Conservation (phyloP, 2,797 vertebrate species). For the Arrhamphus sclerolepis region DNA sequence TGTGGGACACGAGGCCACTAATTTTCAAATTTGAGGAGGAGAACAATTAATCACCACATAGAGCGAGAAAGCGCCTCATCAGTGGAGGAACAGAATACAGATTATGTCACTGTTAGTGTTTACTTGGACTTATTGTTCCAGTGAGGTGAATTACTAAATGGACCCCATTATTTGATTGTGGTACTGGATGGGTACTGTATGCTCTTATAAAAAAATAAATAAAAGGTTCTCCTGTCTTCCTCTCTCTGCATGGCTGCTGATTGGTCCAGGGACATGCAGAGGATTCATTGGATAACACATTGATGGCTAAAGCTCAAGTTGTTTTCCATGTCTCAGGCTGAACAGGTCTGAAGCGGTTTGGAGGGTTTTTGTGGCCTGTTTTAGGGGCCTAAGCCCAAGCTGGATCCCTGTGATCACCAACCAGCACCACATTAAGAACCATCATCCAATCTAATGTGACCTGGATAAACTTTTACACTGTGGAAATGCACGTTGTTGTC, state of each 20-base stretch:
- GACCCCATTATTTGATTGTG: slow-evolving; percentile 33
- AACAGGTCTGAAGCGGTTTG: no score
- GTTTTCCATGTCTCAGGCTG: no score
- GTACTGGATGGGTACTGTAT: slow-evolving; percentile 5
- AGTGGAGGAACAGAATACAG: slow-evolving; percentile 23
- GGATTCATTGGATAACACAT: neutral
- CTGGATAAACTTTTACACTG: no score
- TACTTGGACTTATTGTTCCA: slow-evolving; percentile 35
- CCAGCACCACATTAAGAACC: no score
- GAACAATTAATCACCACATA: slow-evolving; percentile 8
- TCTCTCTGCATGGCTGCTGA: neutral
- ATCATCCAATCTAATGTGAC: no score
- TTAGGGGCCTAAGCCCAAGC: no score
- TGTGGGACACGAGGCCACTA: slow-evolving; percentile 15
- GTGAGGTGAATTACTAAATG: slow-evolving; percentile 12
- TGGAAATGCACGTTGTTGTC: no score
- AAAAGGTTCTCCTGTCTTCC: no score
- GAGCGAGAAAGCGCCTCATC: slow-evolving; percentile 33
- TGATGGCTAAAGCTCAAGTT: neutral
- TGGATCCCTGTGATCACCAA: no score
- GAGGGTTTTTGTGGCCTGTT: no score
- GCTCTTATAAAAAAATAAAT: neutral
- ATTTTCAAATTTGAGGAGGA: slow-evolving; percentile 16
- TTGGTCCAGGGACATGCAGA: neutral
- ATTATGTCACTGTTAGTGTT: slow-evolving; percentile 28